phyloP scores from a whole-genome alignment of 2,113 vertebrate genomes.

The Sapayoa aenigma region DNA sequence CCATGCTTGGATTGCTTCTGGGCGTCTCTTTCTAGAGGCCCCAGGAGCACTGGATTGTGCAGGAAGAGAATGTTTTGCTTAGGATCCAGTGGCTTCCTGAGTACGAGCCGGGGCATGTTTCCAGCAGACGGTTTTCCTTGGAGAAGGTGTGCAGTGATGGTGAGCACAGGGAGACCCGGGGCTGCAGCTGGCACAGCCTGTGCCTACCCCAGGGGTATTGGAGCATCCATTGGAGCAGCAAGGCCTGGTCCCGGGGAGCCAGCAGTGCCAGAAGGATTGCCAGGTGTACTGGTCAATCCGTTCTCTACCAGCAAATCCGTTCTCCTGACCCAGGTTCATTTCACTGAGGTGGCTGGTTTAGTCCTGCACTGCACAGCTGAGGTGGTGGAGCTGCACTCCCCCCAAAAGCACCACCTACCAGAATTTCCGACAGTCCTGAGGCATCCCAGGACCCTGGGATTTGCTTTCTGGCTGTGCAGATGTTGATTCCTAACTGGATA shows the following conservation, averaged over 20 bases:
- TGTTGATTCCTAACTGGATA: background rate
- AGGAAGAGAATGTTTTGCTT: background rate
- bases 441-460: background rate
- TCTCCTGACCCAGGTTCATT: background rate
- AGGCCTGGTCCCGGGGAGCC: background rate
- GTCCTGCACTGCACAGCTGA: background rate
- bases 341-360: fast-evolving
- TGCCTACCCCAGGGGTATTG: fast-evolving
- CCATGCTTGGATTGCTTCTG: background rate
- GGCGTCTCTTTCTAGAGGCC: background rate
- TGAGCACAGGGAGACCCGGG: background rate
- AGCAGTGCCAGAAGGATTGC: background rate
- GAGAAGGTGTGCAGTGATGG: background rate
- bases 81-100: background rate
- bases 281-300: background rate
- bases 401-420: background rate
- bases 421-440: background rate
- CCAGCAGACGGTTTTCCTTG: background rate
- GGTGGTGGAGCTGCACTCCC: background rate
- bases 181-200: background rate
- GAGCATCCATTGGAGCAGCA: background rate
- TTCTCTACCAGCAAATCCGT: background rate
- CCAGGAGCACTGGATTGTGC: background rate
- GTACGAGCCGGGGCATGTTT: background rate
- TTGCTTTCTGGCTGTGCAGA: background rate